Percentiles rank a stretch among this genome's conserved stretches.
These are phyloP conservation scores for Lanius collurio DNA, from an alignment of 2,113 vertebrate genomes.

Conservation along the genomic window DNA sequence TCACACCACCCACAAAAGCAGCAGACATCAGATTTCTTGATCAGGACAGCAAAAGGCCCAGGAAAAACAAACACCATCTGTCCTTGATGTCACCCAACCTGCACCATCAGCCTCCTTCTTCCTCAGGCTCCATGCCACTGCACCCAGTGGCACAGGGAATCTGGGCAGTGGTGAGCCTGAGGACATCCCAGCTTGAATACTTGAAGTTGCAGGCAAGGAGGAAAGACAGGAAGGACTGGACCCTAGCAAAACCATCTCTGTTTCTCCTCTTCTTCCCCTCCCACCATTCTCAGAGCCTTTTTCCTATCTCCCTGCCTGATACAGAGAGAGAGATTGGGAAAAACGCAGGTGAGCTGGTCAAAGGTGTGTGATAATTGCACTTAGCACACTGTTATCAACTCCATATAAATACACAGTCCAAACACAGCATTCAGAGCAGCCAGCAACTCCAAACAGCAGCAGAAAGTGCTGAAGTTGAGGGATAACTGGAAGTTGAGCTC, in stretches of 20 bases:
- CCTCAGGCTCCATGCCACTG: neutral
- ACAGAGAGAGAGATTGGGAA: neutral
- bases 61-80: neutral
- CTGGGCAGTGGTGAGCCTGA: neutral
- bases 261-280: neutral
- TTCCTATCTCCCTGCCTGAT: neutral
- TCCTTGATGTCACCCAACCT: neutral
- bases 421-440: neutral
- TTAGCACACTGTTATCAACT: neutral
- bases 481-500: neutral
- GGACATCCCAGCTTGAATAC: neutral
- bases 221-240: neutral
- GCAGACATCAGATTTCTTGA: neutral
- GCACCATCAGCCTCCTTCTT: neutral
- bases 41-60: neutral
- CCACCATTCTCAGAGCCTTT: neutral
- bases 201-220: neutral
- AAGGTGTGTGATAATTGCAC: neutral
- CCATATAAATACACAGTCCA: neutral
- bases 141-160: neutral
- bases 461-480: accelerated
- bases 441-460: neutral
- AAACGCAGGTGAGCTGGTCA: neutral
- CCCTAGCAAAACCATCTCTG: neutral
- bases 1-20: neutral